Base-by-base conservation (phyloP, 2,888 invertebrate genomes). In the Macaria liturata region DNA sequence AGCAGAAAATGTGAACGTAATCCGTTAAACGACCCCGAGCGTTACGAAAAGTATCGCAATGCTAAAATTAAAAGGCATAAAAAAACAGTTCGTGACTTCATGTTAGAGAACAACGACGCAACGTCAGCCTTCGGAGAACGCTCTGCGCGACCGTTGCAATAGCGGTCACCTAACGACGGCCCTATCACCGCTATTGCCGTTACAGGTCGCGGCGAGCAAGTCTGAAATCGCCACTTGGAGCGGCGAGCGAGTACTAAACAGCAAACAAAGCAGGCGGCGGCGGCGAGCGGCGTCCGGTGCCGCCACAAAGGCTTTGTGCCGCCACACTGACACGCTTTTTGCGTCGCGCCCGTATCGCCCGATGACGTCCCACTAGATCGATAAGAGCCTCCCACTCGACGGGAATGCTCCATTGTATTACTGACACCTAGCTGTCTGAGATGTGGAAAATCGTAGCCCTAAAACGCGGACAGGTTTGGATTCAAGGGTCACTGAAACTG, bases 301-400 rank as follows among this genome's bases (percentile, higher is more conserved):
- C 78, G 70, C 84, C 83, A 91, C 90, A 90, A 91, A 90, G 88
- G 74, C 89, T 84, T 88, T 88, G 86, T 88, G 76, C 74, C 84
- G 55, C 59, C 59, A 60, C 55, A 88, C 81, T 90, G 90, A 89
- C 90, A 91, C 89, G 90, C 89, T 91, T 91, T 90, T 91, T 91
- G 88, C 89, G 85, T 82, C 82, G 78, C 82, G 81, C 79, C 81
- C 83, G 88, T 90, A 91, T 90, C 90, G 87, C 84, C 72, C 88
- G 90, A 91, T 90, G 91, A 91, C 89, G 89, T 88, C 82, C 88
- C 85, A 75, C 85, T 84, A 88, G 88, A 91, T 91, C 90, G 91
- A 91, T 91, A 91, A 91, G 90, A 89, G 86, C 82, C 84, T 84
- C 84, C 84, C 84, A 85, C 88, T 88, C 86, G 82, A 83, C 87